Conservation (phyloP, 2,797 vertebrate genomes). For the Cynopterus sphinx region DNA sequence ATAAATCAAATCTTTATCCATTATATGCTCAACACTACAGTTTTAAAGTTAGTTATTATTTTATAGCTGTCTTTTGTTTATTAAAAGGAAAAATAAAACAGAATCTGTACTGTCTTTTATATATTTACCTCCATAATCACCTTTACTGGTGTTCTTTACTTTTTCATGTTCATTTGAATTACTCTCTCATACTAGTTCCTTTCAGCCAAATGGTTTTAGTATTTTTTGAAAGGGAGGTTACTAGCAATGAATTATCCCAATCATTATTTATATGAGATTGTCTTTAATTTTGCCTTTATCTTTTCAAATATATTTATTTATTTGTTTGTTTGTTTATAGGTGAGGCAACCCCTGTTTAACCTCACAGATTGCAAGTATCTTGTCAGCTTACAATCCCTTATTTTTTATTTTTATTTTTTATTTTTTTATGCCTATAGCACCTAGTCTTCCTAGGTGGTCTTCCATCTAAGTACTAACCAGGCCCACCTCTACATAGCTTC, state of each 20-base stretch:
- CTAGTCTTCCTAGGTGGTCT: too few species aligned
- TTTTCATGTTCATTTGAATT: constrained; percentile 32
- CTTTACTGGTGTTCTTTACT: neutral
- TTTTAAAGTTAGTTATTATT: constrained; percentile 6
- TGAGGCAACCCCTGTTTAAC: too few species aligned
- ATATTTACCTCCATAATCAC: neutral
- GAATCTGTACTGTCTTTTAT: neutral
- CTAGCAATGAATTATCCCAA: neutral
- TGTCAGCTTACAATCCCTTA: too few species aligned
- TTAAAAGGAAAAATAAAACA: neutral
- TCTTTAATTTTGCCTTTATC: constrained; percentile 20
- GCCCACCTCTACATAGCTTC: too few species aligned
- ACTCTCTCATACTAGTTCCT: neutral
- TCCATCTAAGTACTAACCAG: too few species aligned
- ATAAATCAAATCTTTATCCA: neutral
- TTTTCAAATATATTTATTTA: too few species aligned
- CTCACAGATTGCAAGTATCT: too few species aligned
- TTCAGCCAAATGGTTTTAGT: neutral
- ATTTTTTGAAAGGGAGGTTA: neutral
- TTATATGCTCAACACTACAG: neutral
- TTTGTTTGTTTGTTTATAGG: too few species aligned
- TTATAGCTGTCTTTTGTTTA: neutral
- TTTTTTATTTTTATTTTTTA: too few species aligned
- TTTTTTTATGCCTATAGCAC: too few species aligned
- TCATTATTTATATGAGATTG: neutral